Base-by-base conservation (phyloP, 2,113 vertebrate species). In the Anhinga rufa region DNA sequence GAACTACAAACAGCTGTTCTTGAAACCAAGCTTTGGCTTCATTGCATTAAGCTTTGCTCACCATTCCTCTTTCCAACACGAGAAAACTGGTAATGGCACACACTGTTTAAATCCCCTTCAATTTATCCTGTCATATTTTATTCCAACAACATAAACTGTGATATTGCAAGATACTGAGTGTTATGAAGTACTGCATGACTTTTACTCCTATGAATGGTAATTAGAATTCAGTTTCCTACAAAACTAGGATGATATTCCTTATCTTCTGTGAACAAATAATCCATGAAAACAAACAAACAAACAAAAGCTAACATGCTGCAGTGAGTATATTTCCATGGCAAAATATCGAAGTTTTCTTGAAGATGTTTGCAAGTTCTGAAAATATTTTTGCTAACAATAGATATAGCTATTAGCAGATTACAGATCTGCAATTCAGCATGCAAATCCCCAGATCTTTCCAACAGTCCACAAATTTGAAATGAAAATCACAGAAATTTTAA, bases 81-180 rank as follows among this genome's bases (percentile, higher is more conserved):
- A 86, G 42, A 86, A 51, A 95, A 92, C 74, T 62, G 57, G 32
- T 82, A 97, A 86, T 48, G 62, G 75, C 64, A 66, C 42, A 82
- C 54, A 66, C 77, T 93, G 76, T 82, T 92, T 91, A 92, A 96
- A 92, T 82, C 70, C 40, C 65, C 52, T 95, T 84, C 60, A 24
- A 40, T 79, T 87, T 92, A 96, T 89, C 76, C 72, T 96, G 76
- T 66, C 92, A 94, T 96, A 89, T 92, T 81, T 96, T 95, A 86
- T 86, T 95, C 66, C 84, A 89, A 91, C 70, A 92, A 90, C 55
- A 91, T 80, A 95, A 95, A 94, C 86, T 85, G 92, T 92, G 93
- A 95, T 88, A 86, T 74, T 88, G 55, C 82, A 83, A 94, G 87
- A 92, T 58, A 88, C 68, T 34, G 66, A 87, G 91, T 95, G 86